Base-by-base conservation (phyloP, 2,113 vertebrate genomes). In the Anoplopoma fimbria region DNA sequence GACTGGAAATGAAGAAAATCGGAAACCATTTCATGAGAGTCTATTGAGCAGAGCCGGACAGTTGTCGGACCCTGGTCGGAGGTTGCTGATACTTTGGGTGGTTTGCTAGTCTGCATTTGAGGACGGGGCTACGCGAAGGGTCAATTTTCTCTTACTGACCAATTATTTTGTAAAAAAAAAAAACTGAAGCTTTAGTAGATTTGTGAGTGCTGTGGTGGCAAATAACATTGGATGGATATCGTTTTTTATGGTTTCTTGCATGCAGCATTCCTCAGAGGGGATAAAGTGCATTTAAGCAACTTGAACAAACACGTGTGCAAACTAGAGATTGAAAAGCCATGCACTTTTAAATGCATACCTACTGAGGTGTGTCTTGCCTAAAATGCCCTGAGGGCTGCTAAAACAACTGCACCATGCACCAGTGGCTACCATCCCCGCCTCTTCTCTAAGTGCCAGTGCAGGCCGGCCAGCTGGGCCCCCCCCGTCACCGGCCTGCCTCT, bases 321-420 rank as follows among this genome's bases (percentile, higher is more conserved):
- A 1, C 23, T 1, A n/a, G n/a, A 55, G 31, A 77, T 25, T 38
- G 19, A 55, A 53, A 68, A 51, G 36, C 51, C 34, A 4, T 70
- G 62, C 27, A 25, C 29, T 53, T 75, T 36, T 49, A 14, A 19
- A 77, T 70, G 23, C 9, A 58, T 65, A 77, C 36, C 67, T 14
- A 79, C 51, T 85, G 60, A 73, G 17, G 55, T 82, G 62, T 71
- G 19, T 72, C 36, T 34, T 58, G 69, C 45, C 25, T 42, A 21
- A 81, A 80, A 67, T 8, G 40, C 67, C 83, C 92, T 92, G 88
- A 93, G 86, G 87, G 82, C 90, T 93, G 85, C 91, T 95, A 94
- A 95, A 95, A 90, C 84, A 95, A 93, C 82, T 90, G 80, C 69
- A 90, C 93, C 93, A 95, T 92, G 94, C 93, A 89, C 94, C 94